Evolutionary conservation across 2,113 vertebrate species (phyloP).

Genomic region (Pterocles gutturalis): DNA sequence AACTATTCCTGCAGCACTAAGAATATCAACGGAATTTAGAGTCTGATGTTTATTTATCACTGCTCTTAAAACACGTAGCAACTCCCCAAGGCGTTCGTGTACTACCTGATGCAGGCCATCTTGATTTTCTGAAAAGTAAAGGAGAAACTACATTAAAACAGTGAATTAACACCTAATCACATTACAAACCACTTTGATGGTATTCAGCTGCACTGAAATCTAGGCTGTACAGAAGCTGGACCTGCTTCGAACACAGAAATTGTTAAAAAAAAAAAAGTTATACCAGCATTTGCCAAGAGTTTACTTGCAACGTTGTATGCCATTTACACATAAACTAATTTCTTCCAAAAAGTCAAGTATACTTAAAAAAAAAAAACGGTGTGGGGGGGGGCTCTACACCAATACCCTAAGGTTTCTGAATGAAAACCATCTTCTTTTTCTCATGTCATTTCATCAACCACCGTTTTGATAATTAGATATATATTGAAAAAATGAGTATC

Average conservation of each 20-base stretch:
- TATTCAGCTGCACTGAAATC: background rate
- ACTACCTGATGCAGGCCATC: slow-evolving; percentile 89
- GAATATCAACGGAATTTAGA: slow-evolving; percentile 94
- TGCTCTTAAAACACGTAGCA: slow-evolving; percentile 89
- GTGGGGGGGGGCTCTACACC: background rate
- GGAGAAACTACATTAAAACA: background rate
- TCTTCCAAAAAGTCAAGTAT: background rate
- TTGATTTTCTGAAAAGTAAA: slow-evolving; percentile 82
- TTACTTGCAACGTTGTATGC: background rate
- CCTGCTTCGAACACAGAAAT: background rate
- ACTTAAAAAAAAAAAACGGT: background rate
- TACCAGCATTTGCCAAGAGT: background rate
- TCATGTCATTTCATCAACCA: background rate
- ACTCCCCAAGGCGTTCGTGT: slow-evolving; percentile 91
- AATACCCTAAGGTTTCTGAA: background rate
- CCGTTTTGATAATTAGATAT: background rate
- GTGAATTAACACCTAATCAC: background rate
- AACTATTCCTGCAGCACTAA: slow-evolving; percentile 91
- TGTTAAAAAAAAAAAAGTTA: background rate
- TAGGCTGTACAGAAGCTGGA: background rate
- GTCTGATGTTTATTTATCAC: slow-evolving; percentile 92
- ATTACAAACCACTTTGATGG: background rate
- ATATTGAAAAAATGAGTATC: background rate
- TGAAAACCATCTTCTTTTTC: background rate
- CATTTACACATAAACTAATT: background rate